Percentiles rank a stretch among this genome's conserved stretches.
phyloP scores from a whole-genome alignment of 2,888 invertebrate genomes.

The Atherix ibis region DNA sequence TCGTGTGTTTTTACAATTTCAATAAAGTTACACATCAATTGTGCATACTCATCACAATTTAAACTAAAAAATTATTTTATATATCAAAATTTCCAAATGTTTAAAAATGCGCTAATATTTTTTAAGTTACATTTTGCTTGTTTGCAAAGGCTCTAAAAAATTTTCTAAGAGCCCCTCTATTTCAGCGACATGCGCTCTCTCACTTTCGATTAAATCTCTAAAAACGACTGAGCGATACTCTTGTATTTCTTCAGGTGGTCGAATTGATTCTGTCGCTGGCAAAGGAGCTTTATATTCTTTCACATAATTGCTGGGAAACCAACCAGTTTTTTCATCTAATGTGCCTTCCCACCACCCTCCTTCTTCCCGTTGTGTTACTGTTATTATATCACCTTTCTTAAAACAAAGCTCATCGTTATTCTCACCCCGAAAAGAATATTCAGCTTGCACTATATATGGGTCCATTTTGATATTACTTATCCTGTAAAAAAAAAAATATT shows the following conservation, averaged over 20 bases:
- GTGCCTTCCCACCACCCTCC: constrained; percentile 99
- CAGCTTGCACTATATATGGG: constrained; percentile 61
- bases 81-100: neutral
- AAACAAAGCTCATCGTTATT: constrained; percentile 97
- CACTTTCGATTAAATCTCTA: constrained; percentile 83
- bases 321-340: constrained; percentile 83
- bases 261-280: constrained; percentile 44
- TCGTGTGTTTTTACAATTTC: constrained; percentile 78
- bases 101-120: constrained; percentile 1
- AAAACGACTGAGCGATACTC: constrained; percentile 73
- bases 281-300: constrained; percentile 55
- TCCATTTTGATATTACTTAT: too few relatives aligned
- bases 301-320: constrained; percentile 98
- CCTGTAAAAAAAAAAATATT: too few relatives aligned
- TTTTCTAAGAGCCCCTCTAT: constrained; percentile 70
- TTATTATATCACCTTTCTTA: constrained; percentile 90
- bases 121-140: constrained; percentile 58
- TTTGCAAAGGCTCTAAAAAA: constrained; percentile 75
- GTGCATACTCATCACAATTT: constrained; percentile 68
- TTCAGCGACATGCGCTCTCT: constrained; percentile 79
- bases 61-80: constrained; percentile 42
- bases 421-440: constrained; percentile 85
- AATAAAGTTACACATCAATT: constrained; percentile 74
- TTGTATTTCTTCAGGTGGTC: constrained; percentile 53
- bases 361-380: constrained; percentile 87